Evolutionary conservation across 2,888 invertebrate genomes (phyloP), one percentile per base, ranked within the genome.

Genomic region (Lypha dubia): DNA sequence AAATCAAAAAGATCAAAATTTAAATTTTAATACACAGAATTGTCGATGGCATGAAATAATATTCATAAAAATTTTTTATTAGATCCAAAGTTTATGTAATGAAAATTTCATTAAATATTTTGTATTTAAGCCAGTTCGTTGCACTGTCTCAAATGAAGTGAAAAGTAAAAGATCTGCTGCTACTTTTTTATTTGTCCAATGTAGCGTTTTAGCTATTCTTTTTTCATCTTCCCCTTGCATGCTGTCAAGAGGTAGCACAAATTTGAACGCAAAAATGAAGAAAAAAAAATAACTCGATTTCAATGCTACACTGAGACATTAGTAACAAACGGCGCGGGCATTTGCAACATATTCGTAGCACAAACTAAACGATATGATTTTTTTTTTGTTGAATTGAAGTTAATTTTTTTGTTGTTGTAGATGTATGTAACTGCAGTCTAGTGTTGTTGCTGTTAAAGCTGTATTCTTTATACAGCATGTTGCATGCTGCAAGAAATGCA

Each of bases 401-500:
- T 68, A 56, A 51, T 60, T 60, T 73, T 32, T 28, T 20, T 60
- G 22, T n/a, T 63, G 65, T 24, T 77, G 65, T 62, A 28, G 38
- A 46, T 73, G 58, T 24, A 41, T 77, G 65, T 62, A 28, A 28
- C 46, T 73, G 58, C 17, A 41, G 38, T 53, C 24, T 28, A 53
- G 67, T 79, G 74, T 68, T 81, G 84, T 81, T 84, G 82, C 77
- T 80, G 73, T 63, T 81, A 62, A 68, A 60, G 83, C 79, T 84
- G 81, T 85, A 79, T 86, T 80, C 83, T 87, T 86, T 83, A 74
- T 83, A 80, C 87, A 86, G 84, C 87, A 86, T 85, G 86, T 86
- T 87, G 87, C 81, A 82, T 79, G 87, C 88, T 89, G 90, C 90
- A 90, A 89, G 90, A 90, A 90, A 89, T 90, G 90, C 90, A 90